Evolutionary conservation across 2,797 vertebrate species (phyloP).

Genomic region (Cuniculus paca): DNA sequence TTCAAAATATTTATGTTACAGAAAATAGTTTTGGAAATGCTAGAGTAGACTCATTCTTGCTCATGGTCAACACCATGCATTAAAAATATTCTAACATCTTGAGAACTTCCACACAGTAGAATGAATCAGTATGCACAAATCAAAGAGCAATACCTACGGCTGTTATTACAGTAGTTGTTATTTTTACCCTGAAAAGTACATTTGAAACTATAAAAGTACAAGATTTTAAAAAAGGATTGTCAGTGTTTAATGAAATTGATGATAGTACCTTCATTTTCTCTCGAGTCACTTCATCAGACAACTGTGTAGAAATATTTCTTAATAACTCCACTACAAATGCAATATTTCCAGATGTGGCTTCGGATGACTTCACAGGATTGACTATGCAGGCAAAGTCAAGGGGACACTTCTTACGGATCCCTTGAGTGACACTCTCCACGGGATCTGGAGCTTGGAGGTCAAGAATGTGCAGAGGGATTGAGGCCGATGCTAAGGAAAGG

Average conservation of each 20-base stretch:
- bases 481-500: conserved; percentile 49
- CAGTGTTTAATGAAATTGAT: not conserved
- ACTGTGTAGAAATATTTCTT: conserved; percentile 83
- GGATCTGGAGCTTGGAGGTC: conserved; percentile 22
- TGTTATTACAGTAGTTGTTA: not conserved
- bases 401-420: conserved; percentile 79
- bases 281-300: conserved; percentile 81
- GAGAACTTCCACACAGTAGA: not conserved
- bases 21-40: not conserved
- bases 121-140: not conserved
- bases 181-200: not conserved
- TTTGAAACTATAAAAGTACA: not conserved
- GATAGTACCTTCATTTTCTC: conserved; percentile 87
- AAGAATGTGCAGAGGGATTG: not conserved
- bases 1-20: not conserved
- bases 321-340: conserved; percentile 87
- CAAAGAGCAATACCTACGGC: not conserved
- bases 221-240: not conserved
- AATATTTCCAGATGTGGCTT: conserved; percentile 87
- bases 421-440: not conserved
- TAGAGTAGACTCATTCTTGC: not conserved
- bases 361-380: conserved; percentile 83
- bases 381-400: conserved; percentile 86
- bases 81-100: not conserved
- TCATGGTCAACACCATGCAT: not conserved